Conservation (phyloP, 2,888 invertebrate species). For the Capitulum mitella region DNA sequence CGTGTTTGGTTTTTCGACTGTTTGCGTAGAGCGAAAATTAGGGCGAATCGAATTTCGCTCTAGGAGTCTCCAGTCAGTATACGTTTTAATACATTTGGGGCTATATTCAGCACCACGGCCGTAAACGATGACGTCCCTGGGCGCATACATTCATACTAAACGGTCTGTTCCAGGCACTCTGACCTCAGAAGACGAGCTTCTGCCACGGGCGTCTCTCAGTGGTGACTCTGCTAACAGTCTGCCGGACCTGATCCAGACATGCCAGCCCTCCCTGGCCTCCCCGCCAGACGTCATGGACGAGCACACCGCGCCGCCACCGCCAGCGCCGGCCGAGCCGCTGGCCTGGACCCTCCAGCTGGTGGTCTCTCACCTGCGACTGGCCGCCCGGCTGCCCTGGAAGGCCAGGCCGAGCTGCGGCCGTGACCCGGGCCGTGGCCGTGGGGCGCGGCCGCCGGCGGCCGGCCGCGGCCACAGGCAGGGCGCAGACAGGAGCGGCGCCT, state of each 20-base stretch:
- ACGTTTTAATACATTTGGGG: too few relatives aligned
- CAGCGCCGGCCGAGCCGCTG: neutral
- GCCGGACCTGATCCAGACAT: neutral
- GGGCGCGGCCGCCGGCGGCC: neutral
- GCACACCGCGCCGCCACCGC: neutral
- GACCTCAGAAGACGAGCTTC: constrained; percentile 1
- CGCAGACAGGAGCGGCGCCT: neutral
- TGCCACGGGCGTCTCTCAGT: neutral
- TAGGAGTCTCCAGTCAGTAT: too few relatives aligned
- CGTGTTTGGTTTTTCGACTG: too few relatives aligned
- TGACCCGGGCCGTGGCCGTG: neutral
- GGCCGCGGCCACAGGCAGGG: neutral
- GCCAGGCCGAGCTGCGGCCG: neutral
- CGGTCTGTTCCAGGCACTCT: neutral
- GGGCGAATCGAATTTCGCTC: too few relatives aligned
- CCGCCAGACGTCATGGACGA: neutral
- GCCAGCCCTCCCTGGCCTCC: neutral
- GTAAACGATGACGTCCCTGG: too few relatives aligned
- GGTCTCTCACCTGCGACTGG: neutral
- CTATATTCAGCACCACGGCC: too few relatives aligned
- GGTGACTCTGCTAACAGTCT: neutral
- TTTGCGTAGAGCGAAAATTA: too few relatives aligned
- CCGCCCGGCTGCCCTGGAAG: neutral
- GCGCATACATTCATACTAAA: too few relatives aligned
- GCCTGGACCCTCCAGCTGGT: constrained; percentile 3